Evolutionary conservation across 2,113 vertebrate genomes (phyloP).

Genomic region (Chascanopsetta lugubris): DNA sequence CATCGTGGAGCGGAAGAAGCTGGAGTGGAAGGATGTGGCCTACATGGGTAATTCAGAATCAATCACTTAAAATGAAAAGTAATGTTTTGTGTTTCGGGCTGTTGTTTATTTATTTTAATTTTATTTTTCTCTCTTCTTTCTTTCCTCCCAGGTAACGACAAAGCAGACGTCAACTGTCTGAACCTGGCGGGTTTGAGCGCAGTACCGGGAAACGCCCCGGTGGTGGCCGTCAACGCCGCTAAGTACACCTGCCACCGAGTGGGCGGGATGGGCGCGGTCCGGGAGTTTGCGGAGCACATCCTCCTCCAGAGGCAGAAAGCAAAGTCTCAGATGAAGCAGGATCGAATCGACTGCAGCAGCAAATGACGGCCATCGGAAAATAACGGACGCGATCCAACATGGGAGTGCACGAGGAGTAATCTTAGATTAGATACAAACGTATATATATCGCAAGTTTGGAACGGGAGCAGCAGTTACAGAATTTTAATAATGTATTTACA

Average conservation of each 20-base stretch:
- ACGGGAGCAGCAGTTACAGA: too few species aligned
- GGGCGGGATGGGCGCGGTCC: conserved; percentile 84
- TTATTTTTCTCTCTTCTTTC: neutral
- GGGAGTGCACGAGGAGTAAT: too few species aligned
- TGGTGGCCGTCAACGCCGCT: conserved; percentile 78
- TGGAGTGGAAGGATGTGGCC: conserved; percentile 90
- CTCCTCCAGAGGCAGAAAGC: conserved; percentile 82
- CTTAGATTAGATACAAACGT: too few species aligned
- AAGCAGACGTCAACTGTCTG: conserved; percentile 85
- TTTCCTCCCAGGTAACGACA: conserved; percentile 82
- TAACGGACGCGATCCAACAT: too few species aligned
- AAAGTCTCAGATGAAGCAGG: conserved; percentile 58
- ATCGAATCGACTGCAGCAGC: conserved; percentile 34
- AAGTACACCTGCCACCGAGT: conserved; percentile 83
- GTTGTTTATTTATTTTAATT: too few species aligned
- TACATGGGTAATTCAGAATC: conserved; percentile 86
- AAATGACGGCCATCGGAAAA: too few species aligned
- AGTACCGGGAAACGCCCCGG: conserved; percentile 82
- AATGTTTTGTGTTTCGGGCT: too few species aligned
- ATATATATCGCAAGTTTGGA: too few species aligned
- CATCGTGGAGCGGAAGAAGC: conserved; percentile 72
- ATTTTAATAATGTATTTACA: too few species aligned
- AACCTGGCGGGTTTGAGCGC: conserved; percentile 86
- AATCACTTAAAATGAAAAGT: too few species aligned
- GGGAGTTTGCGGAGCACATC: conserved; percentile 91